These are phyloP conservation scores for Paratilapia polleni DNA, from an alignment of 2,113 vertebrate genomes.

Conservation along the genomic window DNA sequence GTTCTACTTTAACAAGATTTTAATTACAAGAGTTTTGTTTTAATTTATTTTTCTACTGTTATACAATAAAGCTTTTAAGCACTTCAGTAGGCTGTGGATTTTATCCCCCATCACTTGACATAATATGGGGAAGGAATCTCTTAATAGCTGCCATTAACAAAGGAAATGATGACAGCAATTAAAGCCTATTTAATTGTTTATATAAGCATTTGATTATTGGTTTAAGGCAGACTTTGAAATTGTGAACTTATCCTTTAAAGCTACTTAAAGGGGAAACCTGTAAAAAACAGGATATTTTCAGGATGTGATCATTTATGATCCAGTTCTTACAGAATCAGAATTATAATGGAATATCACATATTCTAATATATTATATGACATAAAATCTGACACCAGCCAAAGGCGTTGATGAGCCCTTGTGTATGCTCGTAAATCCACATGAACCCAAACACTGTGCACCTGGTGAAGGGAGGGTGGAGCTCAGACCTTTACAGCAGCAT, in stretches of 20 bases:
- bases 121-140: background rate
- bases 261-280: background rate
- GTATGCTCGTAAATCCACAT: background rate
- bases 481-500: background rate
- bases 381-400: background rate
- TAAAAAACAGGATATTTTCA: background rate
- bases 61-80: background rate
- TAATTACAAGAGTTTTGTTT: background rate
- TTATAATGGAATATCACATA: background rate
- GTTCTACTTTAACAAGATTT: background rate
- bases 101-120: background rate
- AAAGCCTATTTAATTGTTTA: background rate
- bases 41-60: background rate
- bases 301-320: background rate
- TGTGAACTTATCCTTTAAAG: background rate
- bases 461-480: constrained; percentile 34
- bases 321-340: background rate
- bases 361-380: background rate
- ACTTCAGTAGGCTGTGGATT: background rate
- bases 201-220: background rate
- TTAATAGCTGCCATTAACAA: background rate
- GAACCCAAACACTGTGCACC: constrained; percentile 23
- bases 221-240: background rate
- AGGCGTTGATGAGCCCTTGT: background rate
- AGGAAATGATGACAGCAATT: background rate